Conservation (phyloP, 2,113 vertebrate species). For the Crotophaga sulcirostris region DNA sequence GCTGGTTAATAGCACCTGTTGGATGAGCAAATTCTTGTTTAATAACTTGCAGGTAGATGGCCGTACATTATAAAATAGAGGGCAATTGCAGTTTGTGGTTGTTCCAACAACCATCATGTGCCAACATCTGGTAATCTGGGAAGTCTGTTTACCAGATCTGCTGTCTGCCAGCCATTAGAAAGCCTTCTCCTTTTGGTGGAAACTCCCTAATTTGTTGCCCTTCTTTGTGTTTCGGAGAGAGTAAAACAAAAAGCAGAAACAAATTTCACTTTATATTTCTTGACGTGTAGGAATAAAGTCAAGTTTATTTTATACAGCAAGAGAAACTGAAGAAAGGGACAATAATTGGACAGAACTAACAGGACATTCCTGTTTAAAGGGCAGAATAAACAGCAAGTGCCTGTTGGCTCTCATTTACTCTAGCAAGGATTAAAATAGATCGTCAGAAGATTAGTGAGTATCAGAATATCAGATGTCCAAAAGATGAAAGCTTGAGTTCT, state of each 20-base stretch:
- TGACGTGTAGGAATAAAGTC: neutral
- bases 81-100: neutral
- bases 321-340: neutral
- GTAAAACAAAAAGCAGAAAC: neutral
- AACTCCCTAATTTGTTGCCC: neutral
- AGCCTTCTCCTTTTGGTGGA: neutral
- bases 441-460: neutral
- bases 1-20: neutral
- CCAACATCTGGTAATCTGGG: constrained; percentile 8
- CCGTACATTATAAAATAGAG: neutral
- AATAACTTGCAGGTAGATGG: neutral
- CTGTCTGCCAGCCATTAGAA: neutral
- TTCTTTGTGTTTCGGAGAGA: neutral
- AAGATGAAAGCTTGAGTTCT: neutral
- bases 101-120: neutral
- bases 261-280: neutral
- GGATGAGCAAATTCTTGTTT: neutral
- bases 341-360: neutral
- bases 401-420: neutral
- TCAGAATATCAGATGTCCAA: neutral
- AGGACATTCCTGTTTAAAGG: neutral
- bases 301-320: neutral
- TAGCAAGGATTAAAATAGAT: neutral
- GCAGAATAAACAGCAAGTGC: neutral
- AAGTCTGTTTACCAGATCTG: neutral